Conservation (phyloP, 1,140 invertebrate genomes). For the Brachionus calyciflorus region DNA sequence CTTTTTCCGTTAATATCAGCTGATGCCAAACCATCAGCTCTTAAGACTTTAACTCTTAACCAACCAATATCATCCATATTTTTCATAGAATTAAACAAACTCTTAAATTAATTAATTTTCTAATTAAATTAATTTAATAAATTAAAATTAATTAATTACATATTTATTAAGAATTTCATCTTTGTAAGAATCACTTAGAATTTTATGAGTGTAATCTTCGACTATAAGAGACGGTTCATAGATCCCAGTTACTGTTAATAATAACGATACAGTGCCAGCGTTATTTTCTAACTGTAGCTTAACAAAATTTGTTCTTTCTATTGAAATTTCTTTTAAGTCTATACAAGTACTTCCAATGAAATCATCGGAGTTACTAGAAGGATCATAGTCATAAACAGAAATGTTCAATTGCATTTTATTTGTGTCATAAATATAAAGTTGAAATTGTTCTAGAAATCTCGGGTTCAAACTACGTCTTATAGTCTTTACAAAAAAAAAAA, state of each 20-base stretch:
- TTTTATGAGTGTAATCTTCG: not conserved
- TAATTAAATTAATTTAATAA: not conserved
- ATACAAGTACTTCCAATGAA: constrained; percentile 71
- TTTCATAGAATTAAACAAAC: constrained; percentile 56
- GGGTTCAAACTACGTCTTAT: constrained; percentile 61
- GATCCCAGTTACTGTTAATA: constrained; percentile 83
- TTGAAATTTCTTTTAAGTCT: constrained; percentile 74
- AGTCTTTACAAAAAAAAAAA: not conserved
- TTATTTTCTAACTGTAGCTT: constrained; percentile 70
- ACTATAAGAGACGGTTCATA: not conserved
- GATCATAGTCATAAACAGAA: constrained; percentile 82
- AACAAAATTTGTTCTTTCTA: constrained; percentile 83
- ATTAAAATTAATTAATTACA: not conserved
- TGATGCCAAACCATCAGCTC: constrained; percentile 18
- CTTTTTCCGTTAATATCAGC: constrained; percentile 62
- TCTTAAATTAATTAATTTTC: constrained; percentile 49
- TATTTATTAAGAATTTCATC: not conserved
- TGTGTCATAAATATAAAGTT: constrained; percentile 90
- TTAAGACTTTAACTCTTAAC: constrained; percentile 57
- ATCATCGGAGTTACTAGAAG: constrained; percentile 73
- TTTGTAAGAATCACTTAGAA: not conserved
- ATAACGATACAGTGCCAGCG: constrained; percentile 75
- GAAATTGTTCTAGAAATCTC: constrained; percentile 93
- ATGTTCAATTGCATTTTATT: constrained; percentile 80
- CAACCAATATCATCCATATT: constrained; percentile 59